Percentiles rank a stretch among this genome's conserved stretches.
phyloP scores from a whole-genome alignment of 2,888 invertebrate species.

The Drosophila pseudotalamancana region DNA sequence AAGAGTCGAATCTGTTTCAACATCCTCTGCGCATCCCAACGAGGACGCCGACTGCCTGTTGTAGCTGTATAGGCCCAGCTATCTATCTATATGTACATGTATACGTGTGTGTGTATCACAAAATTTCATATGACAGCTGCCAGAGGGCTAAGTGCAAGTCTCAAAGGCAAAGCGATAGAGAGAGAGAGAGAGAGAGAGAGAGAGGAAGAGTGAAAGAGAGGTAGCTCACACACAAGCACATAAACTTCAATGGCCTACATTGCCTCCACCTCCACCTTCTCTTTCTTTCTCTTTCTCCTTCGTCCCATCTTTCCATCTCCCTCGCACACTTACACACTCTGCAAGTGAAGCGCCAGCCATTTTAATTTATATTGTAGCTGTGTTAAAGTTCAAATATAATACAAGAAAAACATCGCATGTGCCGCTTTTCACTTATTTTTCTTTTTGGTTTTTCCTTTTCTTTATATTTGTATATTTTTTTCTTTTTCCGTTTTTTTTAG shows the following conservation, averaged over 20 bases:
- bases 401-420: constrained; percentile 60
- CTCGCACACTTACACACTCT: not conserved
- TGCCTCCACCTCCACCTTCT: not conserved
- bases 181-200: not conserved
- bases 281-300: not conserved
- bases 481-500: constrained; percentile 2
- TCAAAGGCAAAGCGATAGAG: constrained; percentile 1
- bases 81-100: constrained; percentile 16
- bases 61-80: constrained; percentile 33
- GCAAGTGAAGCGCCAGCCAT: constrained; percentile 58
- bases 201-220: not conserved
- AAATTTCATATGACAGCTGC: constrained; percentile 63
- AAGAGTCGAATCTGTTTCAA: constrained; percentile 78
- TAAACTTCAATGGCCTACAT: constrained; percentile 53
- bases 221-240: constrained; percentile 40
- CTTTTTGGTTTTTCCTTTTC: not conserved
- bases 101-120: constrained; percentile 19
- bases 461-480: not conserved
- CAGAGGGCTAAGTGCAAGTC: constrained; percentile 52
- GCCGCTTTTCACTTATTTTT: constrained; percentile 26
- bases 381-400: constrained; percentile 72
- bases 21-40: constrained; percentile 62
- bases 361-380: constrained; percentile 76
- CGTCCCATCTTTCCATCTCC: not conserved
- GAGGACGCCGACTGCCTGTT: constrained; percentile 3